A percentile compares a stretch with the other conserved stretches of the same genome.
phyloP scores from a whole-genome alignment of 2,797 vertebrate species.

The Typhlichthys subterraneus region DNA sequence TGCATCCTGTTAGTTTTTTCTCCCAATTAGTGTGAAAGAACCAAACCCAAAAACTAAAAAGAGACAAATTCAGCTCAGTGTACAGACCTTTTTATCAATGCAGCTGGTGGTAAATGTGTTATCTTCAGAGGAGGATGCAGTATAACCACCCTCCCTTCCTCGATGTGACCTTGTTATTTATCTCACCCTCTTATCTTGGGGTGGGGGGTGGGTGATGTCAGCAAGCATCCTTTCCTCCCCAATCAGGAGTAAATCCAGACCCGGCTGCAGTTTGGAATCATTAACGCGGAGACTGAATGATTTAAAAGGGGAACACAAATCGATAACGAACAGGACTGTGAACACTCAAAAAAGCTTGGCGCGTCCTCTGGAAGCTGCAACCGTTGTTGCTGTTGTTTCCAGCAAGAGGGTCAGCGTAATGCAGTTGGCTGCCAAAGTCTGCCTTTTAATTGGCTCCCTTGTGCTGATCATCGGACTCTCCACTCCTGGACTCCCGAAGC shows the following conservation, averaged over 20 bases:
- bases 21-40: slow-evolving; percentile 77
- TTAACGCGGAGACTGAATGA: slow-evolving; percentile 53
- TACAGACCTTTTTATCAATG: slow-evolving; percentile 58
- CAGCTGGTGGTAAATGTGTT: slow-evolving; percentile 45
- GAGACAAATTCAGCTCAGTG: slow-evolving; percentile 56
- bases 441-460: slow-evolving; percentile 81
- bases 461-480: slow-evolving; percentile 76
- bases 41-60: slow-evolving; percentile 45
- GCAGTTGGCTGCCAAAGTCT: slow-evolving; percentile 69
- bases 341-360: slow-evolving; percentile 49
- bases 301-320: slow-evolving; percentile 67
- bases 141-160: slow-evolving; percentile 58
- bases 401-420: slow-evolving; percentile 66
- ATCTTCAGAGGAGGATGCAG: slow-evolving; percentile 56
- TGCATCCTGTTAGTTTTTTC: slow-evolving; percentile 50
- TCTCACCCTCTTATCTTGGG: slow-evolving; percentile 60
- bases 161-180: slow-evolving; percentile 69
- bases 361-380: slow-evolving; percentile 50
- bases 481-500: slow-evolving; percentile 67
- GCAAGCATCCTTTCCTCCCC: slow-evolving; percentile 53
- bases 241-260: slow-evolving; percentile 56
- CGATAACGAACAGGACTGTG: slow-evolving; percentile 57
- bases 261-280: slow-evolving; percentile 66
- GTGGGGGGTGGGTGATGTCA: slow-evolving; percentile 55
- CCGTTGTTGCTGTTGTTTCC: slow-evolving; percentile 65